phyloP scores from a whole-genome alignment of 2,888 invertebrate species.

The Atrina japonica region DNA sequence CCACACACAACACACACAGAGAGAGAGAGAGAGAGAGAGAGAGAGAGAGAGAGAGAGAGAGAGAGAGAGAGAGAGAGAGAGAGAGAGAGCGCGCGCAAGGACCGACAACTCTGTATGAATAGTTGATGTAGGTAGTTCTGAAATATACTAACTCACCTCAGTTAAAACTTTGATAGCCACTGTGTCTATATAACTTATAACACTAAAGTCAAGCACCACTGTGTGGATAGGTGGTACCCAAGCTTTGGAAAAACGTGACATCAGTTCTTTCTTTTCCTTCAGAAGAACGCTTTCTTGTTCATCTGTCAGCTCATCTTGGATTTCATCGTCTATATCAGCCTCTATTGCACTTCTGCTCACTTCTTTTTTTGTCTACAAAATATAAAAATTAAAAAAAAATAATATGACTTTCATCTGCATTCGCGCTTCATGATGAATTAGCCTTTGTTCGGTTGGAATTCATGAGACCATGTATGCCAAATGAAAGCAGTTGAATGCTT shows the following conservation, averaged over 20 bases:
- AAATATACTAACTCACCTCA: slow-evolving; percentile 54
- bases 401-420: no score
- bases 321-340: slow-evolving; percentile 41
- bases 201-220: slow-evolving; percentile 79
- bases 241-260: slow-evolving; percentile 51
- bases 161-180: slow-evolving; percentile 74
- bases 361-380: slow-evolving; percentile 12
- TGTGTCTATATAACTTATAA: slow-evolving; percentile 76
- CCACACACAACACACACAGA: no score
- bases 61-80: no score
- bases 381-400: neutral
- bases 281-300: slow-evolving; percentile 50
- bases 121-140: no score
- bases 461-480: no score
- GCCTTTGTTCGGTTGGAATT: no score
- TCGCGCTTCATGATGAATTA: no score
- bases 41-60: no score
- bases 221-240: slow-evolving; percentile 66
- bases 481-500: no score
- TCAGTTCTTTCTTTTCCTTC: slow-evolving; percentile 53
- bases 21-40: no score
- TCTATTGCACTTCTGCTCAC: slow-evolving; percentile 35
- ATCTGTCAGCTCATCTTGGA: slow-evolving; percentile 53
- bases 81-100: no score
- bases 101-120: no score